These are phyloP conservation scores for Tetragonula carbonaria DNA, from an alignment of 2,888 invertebrate species.

Conservation along the genomic window DNA sequence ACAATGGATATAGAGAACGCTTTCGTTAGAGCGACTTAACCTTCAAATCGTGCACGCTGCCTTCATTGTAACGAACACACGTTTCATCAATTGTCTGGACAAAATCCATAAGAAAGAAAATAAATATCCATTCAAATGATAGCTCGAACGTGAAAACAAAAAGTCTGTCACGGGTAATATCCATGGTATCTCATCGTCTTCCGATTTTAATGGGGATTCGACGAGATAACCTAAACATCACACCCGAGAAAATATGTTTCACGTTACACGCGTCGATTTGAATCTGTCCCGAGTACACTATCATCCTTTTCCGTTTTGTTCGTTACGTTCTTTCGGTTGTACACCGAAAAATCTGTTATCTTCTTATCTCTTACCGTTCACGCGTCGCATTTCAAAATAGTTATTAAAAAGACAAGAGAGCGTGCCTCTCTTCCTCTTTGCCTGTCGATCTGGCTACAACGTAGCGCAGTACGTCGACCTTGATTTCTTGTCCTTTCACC, in stretches of 20 bases:
- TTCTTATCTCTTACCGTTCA: conserved; percentile 34
- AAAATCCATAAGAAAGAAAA: neutral
- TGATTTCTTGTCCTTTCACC: conserved; percentile 41
- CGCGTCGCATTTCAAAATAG: conserved; percentile 42
- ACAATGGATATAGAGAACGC: conserved; percentile 26
- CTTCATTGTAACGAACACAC: conserved; percentile 26
- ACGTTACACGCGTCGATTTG: conserved; percentile 40
- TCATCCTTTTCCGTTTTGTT: conserved; percentile 49
- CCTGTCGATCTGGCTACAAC: conserved; percentile 27
- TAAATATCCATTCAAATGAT: conserved; percentile 26
- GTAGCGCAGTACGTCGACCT: conserved; percentile 28
- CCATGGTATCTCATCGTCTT: conserved; percentile 57
- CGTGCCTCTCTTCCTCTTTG: conserved; percentile 35
- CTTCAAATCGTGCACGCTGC: conserved; percentile 50
- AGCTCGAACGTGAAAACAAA: conserved; percentile 20
- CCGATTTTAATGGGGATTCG: conserved; percentile 40
- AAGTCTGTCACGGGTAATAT: conserved; percentile 40
- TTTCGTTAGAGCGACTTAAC: conserved; percentile 43
- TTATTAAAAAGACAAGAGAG: conserved; percentile 28
- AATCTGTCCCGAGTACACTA: conserved; percentile 43
- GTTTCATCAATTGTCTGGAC: conserved; percentile 16
- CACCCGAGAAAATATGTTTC: conserved; percentile 37
- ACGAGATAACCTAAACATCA: conserved; percentile 57
- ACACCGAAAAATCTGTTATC: conserved; percentile 40
- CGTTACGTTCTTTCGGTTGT: neutral